Base-by-base conservation (phyloP, 1,140 invertebrate genomes). In the Mamestra configurata region DNA sequence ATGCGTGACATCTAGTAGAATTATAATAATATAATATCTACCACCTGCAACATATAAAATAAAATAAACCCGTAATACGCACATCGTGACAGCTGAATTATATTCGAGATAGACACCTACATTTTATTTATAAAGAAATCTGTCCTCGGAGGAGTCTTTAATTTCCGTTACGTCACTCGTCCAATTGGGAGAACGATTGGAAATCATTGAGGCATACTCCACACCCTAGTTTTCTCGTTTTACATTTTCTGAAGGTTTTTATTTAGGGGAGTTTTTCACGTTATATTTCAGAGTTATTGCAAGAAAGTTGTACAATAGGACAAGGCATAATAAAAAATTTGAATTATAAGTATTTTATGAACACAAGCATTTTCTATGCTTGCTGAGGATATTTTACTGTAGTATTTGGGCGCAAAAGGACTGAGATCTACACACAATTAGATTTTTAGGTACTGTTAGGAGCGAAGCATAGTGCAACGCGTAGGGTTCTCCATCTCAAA, bases 111-210 rank as follows among this genome's bases (percentile, higher is more conserved):
- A 59, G 22, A 49, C 27, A 61, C 73, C 22, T 76, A 76, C 53
- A 66, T 71, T 73, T 59, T 78, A 57, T 79, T 76, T 79, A 20
- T 59, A 79, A 61, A 77, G 84, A 82, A 80, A 83, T 84, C 59
- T 84, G 76, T 84, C 77, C 71, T 46, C 81, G 80, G 85, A 85
- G 84, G 80, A 82, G 46, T 92, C 86, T 92, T 94, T 94, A 95
- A 95, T 95, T 95, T 95, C 93, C 93, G 93, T 90, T 92, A 89
- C 88, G 93, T 94, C 92, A 93, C 90, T 93, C 89, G 87, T 90
- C 90, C 89, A 93, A 91, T 93, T 92, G 91, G 86, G 88, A 92
- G 86, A 87, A 82, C 87, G 88, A 91, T 93, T 90, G 88, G 91
- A 91, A 91, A 90, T 92, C 91, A 89, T 89, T 87, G 86, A 85